Evolutionary conservation across 1,140 invertebrate genomes (phyloP), one percentile per base, ranked within the genome.

Genomic region (Drosophila kanapiae): DNA sequence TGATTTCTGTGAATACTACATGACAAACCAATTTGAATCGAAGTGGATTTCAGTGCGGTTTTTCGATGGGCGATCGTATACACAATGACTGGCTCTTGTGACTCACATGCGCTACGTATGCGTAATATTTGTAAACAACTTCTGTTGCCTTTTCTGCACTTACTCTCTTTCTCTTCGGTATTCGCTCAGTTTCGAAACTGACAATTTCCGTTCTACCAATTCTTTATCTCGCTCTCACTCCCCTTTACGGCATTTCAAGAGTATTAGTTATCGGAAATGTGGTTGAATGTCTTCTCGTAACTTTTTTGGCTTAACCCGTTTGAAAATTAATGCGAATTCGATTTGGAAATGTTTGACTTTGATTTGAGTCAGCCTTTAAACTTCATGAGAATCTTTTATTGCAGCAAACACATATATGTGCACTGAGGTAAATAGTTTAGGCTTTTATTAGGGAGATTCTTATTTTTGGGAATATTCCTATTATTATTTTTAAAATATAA

Each of bases 311-410:
- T 53, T 33, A 65, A 80, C 76, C 67, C 71, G 76, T 82, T 87
- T 87, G 67, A 71, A 79, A 80, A 76, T 87, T 76, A 85, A 74
- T 82, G 81, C 71, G 81, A 90, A 90, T 81, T 88, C 74, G 85
- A 88, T 90, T 80, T 78, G 65, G 71, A 83, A 80, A 71, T 76
- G 62, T 72, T 56, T 80, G 74, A 78, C 65, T 70, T 67, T 53
- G 80, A 75, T 81, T 90, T 90, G 84, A 90, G 65, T 88, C 84
- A 84, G 60, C 14, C 33, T 14, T 3, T 51, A 63, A 69, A 75
- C 45, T 88, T 88, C 70, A 49, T 60, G 76, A 78, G 81, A 90
- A 88, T 78, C 60, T 57, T 35, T 37, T 71, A 67, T 53, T 47
- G 14, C 43, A 54, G 33, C 14, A 35, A 35, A 31, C 33, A 33